Evolutionary conservation across 2,888 invertebrate genomes (phyloP), one percentile per base, ranked within the genome.

Genomic region (Morpho helenor): DNA sequence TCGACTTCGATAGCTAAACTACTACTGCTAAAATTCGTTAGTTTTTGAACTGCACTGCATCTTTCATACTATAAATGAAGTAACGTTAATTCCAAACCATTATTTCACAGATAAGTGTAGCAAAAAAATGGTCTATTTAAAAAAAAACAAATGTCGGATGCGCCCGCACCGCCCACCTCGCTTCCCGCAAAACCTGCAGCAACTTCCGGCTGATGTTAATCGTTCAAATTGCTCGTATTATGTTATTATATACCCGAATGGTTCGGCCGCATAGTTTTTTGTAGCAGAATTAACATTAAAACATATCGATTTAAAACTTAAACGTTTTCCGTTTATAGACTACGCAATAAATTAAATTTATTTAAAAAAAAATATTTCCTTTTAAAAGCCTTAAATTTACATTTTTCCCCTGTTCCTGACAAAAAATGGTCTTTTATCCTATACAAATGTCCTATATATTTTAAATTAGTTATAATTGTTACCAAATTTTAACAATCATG

Each of bases 241-340:
- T 82, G 81, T 82, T 86, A 84, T 84, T 86, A 82, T 31, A 31
- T 70, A 74, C 76, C 73, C 76, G 73, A 74, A 72, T 71, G 82
- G 85, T 84, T 78, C 77, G 73, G 80, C 75, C 73, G 74, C 81
- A 87, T 87, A 80, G 80, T 81, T 80, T 84, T 84, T 81, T 61
- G 75, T 72, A 56, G 44, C 44, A 44, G 7, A 52, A 52, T 65
- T 67, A 63, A 65, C 62, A 57, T 44, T 39, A 52, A 52, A 52
- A 39, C 10, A 45, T 39, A 52, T 45, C 52, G 52, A 31, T 31
- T 31, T 31, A 31, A 31, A 31, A 31, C 4, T 31, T 31, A 31
- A 31, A 31, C 31, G 31, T 31, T 31, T 31, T 31, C 16, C 3
- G 31, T 31, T 31, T 31, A 5, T 31, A 31, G 1, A 31, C 3